Base-by-base conservation (phyloP, 1,140 invertebrate species). In the Drosophila funebris region DNA sequence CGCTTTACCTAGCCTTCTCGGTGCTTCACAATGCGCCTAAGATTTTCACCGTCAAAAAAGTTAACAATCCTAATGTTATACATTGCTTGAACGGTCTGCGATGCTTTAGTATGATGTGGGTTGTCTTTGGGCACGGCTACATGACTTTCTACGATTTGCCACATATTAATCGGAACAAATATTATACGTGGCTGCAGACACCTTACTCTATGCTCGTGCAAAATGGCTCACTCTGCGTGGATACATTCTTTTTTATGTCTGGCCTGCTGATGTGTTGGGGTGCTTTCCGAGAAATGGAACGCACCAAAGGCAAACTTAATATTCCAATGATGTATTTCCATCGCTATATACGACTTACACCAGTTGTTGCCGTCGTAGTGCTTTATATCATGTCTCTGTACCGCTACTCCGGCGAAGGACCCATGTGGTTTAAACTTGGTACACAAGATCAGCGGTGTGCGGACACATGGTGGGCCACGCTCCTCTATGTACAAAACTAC, bases 401-500 rank as follows among this genome's bases (percentile, higher is more conserved):
- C 13, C 92, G 92, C 52, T 94, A 94, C 62, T 73, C 94, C 5
- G 92, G 93, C 1, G 92, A 93, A 36, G 95, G 95, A 3, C 95
- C 95, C 4, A 89, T 92, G 50, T 95, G 94, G 94, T 90, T 91
- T 46, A 81, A 77, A n/a, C 75, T 93, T 22, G 91, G 90, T 5
- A 71, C 93, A 14, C 95, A 96, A 90, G 93, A 94, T 58, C 92
- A 95, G 37, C 92, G 95, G 64, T 97, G 96, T 80, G 83, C 92
- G 69, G 91, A 93, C 5, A 95, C 95, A 14, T 97, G 96, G 97
- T 98, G 97, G 97, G 93, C 94, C 0, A 97, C 97, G 84, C 91
- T 97, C 9, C 92, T 97, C 1, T 97, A 97, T 84, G 93, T 97
- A n/a, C 97, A 97, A 87, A 98, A 97, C 90, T 96, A 97, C 63